phyloP scores from a whole-genome alignment of 2,888 invertebrate genomes.

The Loripinus fragilis region DNA sequence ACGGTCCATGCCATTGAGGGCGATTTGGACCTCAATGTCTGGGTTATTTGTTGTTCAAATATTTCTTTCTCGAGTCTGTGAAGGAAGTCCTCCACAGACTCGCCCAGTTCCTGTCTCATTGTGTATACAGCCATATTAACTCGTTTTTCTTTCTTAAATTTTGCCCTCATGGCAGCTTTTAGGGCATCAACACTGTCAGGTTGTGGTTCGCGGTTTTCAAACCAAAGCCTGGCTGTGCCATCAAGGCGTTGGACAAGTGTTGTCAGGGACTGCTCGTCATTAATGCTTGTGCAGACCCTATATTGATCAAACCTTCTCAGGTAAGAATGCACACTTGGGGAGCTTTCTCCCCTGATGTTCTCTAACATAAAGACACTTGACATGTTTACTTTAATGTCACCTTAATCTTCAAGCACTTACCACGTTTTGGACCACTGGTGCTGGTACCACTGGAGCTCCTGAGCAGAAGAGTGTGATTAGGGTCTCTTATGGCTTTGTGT shows the following conservation, averaged over 20 bases:
- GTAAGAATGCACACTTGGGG: neutral
- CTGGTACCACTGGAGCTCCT: too few species aligned
- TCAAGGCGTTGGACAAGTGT: slow-evolving; percentile 18
- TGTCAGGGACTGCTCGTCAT: slow-evolving; percentile 6
- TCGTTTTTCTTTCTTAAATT: neutral
- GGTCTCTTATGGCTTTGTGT: too few species aligned
- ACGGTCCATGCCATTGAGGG: slow-evolving; percentile 29
- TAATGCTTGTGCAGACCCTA: slow-evolving; percentile 17
- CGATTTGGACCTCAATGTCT: slow-evolving; percentile 30
- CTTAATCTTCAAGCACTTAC: neutral
- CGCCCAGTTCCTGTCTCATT: slow-evolving; percentile 11
- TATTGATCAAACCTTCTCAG: slow-evolving; percentile 28
- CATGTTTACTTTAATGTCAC: neutral
- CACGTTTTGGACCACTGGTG: neutral
- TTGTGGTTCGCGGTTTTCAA: slow-evolving; percentile 4
- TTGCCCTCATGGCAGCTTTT: neutral
- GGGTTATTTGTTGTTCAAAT: slow-evolving; percentile 7
- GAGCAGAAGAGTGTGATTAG: too few species aligned
- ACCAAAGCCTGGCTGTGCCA: slow-evolving; percentile 10
- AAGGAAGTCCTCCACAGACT: slow-evolving; percentile 16
- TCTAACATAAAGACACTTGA: slow-evolving; percentile 7
- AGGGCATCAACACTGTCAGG: slow-evolving; percentile 8
- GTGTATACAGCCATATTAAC: slow-evolving; percentile 8
- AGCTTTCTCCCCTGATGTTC: slow-evolving; percentile 15
- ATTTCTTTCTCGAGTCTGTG: slow-evolving; percentile 19